Evolutionary conservation across 2,888 invertebrate species (phyloP), one percentile per base, ranked within the genome.

Genomic region (Morinoia aosen): DNA sequence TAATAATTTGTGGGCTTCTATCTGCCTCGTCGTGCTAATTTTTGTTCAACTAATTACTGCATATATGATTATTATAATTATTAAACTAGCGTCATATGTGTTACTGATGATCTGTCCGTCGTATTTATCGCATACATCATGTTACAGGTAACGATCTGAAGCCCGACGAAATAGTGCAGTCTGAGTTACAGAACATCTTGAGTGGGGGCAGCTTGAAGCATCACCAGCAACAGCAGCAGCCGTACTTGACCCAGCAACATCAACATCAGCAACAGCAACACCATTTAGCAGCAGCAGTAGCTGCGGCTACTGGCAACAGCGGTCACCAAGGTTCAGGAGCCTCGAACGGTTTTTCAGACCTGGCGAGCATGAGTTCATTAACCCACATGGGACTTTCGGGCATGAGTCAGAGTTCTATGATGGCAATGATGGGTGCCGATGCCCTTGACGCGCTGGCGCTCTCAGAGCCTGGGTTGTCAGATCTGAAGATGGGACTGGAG

Each of bases 221-320:
- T 25, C 57, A 88, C 95, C 93, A 95, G 58, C 95, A 95, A 56
- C 94, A 94, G 95, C 56, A 58, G 48, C n/a, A 25, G 40, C 48
- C 61, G 1, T 48, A n/a, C 12, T 19, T 88, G 12, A 95, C 95
- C 33, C 96, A 96, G 91, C 95, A 96, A 7, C 91, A 95, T 39
- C 94, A 95, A 58, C 94, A 95, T 58, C 96, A 95, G 64, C 61
- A 94, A 40, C 91, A 95, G 40, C 95, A 95, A 39, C 91, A 95
- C 19, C 88, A 76, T 7, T 40, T 88, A 40, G 93, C 93, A 57
- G 93, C 58, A 33, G 93, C 93, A 57, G 93, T 93, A 57, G 93
- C 93, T 10, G 93, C 93, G 1, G 93, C 93, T 11, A 58, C 93
- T 57, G 93, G 57, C 14, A 57, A 57, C 57, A 57, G 93, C 33